Percentiles rank a stretch among this genome's conserved stretches.
phyloP scores from a whole-genome alignment of 1,140 invertebrate species.

The Hyposmocoma kahamanoa region DNA sequence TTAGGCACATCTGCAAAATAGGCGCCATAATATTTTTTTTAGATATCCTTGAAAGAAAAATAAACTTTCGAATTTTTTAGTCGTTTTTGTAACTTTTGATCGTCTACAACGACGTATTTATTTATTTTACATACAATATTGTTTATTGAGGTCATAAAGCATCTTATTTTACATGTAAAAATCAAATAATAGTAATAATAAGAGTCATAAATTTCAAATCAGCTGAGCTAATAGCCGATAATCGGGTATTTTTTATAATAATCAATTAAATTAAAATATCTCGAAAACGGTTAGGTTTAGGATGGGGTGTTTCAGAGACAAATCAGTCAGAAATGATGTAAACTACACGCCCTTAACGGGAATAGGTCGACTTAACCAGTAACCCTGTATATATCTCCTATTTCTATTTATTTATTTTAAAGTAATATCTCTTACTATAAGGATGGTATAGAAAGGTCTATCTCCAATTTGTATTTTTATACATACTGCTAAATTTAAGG shows the following conservation, averaged over 20 bases:
- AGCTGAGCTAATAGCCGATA: background rate
- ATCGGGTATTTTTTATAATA: constrained; percentile 3
- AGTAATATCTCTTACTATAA: no score
- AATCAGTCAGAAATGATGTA: no score
- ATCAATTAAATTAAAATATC: constrained; percentile 3
- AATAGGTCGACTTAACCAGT: no score
- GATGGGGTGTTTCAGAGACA: no score
- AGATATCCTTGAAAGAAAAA: constrained; percentile 1
- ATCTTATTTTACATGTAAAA: constrained; percentile 3
- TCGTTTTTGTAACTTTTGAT: background rate
- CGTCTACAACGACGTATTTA: background rate
- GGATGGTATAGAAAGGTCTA: no score
- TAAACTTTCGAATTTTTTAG: background rate
- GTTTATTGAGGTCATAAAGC: constrained; percentile 1
- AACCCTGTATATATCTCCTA: no score
- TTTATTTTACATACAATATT: background rate
- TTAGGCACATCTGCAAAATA: constrained; percentile 1
- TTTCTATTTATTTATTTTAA: no score
- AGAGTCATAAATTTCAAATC: background rate
- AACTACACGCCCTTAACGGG: no score
- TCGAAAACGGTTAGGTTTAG: constrained; percentile 1
- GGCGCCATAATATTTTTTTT: constrained; percentile 2
- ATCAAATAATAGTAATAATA: background rate
- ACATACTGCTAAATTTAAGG: no score
- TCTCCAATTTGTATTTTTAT: no score